phyloP scores from a whole-genome alignment of 1,140 invertebrate species.

The Ostrea edulis region DNA sequence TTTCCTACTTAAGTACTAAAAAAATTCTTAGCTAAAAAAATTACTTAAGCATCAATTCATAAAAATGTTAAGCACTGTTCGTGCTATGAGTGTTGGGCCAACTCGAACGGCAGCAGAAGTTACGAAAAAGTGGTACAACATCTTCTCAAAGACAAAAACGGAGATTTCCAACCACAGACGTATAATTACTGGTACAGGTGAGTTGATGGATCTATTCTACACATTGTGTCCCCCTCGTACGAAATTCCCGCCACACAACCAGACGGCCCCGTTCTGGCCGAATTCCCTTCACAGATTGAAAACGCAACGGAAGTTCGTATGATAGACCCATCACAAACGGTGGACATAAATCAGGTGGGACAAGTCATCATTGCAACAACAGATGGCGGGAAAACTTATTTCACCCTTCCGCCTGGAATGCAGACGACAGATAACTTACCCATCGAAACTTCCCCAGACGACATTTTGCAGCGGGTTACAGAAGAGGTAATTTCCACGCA shows the following conservation, averaged over 20 bases:
- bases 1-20: too few species aligned
- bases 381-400: constrained; percentile 24
- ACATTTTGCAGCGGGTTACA: constrained; percentile 6
- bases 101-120: too few species aligned
- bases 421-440: constrained; percentile 8
- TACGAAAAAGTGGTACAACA: too few species aligned
- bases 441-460: constrained; percentile 7
- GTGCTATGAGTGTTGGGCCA: too few species aligned
- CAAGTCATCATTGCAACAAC: constrained; percentile 9
- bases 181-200: too few species aligned
- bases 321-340: neutral
- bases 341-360: neutral
- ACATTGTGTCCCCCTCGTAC: constrained; percentile 28
- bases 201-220: constrained; percentile 39
- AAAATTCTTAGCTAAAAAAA: too few species aligned
- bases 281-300: constrained; percentile 10
- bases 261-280: neutral
- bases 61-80: too few species aligned
- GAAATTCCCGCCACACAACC: constrained; percentile 19
- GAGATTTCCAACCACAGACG: too few species aligned
- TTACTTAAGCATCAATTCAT: too few species aligned
- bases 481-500: constrained; percentile 25
- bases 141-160: too few species aligned
- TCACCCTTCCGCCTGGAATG: constrained; percentile 13
- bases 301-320: neutral